Conservation (phyloP, 2,888 invertebrate species). For the Craniophora ligustri region DNA sequence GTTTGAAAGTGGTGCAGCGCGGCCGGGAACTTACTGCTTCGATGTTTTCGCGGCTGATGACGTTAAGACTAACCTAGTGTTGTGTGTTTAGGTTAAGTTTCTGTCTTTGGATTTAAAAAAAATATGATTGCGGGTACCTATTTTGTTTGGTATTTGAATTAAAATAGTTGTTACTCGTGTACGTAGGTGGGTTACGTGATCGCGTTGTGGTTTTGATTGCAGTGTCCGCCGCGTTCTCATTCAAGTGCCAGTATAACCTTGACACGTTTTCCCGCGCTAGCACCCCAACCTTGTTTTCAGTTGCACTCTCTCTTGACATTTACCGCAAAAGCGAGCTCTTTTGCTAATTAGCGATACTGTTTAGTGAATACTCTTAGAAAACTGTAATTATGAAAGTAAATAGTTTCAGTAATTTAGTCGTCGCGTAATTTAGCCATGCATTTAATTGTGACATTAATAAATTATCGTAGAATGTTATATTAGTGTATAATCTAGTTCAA, state of each 20-base stretch:
- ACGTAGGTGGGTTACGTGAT: slow-evolving; percentile 58
- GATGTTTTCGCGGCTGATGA: slow-evolving; percentile 52
- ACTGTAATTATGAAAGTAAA: slow-evolving; percentile 33
- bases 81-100: slow-evolving; percentile 69
- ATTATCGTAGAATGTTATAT: slow-evolving; percentile 39
- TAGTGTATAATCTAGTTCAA: slow-evolving; percentile 33
- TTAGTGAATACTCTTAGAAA: slow-evolving; percentile 31
- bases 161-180: slow-evolving; percentile 39
- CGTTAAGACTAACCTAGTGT: slow-evolving; percentile 61
- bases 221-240: slow-evolving; percentile 74
- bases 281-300: slow-evolving; percentile 81
- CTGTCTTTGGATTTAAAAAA: slow-evolving; percentile 52
- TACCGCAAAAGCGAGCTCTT: slow-evolving; percentile 73
- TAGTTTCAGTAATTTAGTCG: slow-evolving; percentile 19
- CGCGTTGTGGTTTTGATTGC: slow-evolving; percentile 68
- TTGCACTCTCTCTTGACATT: slow-evolving; percentile 84
- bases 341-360: slow-evolving; percentile 66
- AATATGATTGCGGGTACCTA: slow-evolving; percentile 36
- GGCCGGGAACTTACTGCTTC: slow-evolving; percentile 57
- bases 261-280: slow-evolving; percentile 86
- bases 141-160: slow-evolving; percentile 39
- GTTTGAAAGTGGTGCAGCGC: slow-evolving; percentile 74
- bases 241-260: slow-evolving; percentile 82
- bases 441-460: slow-evolving; percentile 37
- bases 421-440: slow-evolving; percentile 26